Conservation (phyloP, 2,888 invertebrate species). For the Mesorhabditis belari region DNA sequence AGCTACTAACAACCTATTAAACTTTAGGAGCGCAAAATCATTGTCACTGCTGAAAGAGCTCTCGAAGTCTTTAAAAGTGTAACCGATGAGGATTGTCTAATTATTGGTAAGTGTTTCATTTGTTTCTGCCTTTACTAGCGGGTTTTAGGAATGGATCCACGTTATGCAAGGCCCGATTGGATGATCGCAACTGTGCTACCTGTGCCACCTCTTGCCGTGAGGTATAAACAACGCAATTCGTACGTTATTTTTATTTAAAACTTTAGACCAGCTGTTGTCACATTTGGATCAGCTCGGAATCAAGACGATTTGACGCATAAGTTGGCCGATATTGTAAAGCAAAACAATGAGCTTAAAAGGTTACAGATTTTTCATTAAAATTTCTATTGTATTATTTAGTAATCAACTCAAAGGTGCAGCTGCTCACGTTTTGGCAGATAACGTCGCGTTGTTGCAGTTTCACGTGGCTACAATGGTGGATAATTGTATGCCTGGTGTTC, state of each 20-base stretch:
- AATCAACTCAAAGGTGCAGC: conserved; percentile 96
- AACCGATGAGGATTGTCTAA: conserved; percentile 88
- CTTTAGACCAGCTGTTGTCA: conserved; percentile 96
- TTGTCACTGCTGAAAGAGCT: conserved; percentile 86
- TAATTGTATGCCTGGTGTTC: conserved; percentile 97
- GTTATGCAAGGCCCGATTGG: conserved; percentile 87
- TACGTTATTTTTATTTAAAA: too few species aligned
- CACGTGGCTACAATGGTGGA: conserved; percentile 96
- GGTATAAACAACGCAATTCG: too few species aligned
- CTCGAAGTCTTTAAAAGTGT: conserved; percentile 90
- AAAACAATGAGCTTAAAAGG: conserved; percentile 83
- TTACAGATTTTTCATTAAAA: conserved; percentile 3
- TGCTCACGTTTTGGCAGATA: conserved; percentile 90
- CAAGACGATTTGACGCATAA: conserved; percentile 97
- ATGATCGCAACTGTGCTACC: conserved; percentile 96
- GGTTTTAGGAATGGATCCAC: conserved; percentile 79
- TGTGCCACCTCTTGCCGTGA: conserved; percentile 88
- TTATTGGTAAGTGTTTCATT: conserved; percentile 54
- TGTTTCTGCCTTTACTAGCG: neutral
- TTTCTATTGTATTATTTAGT: conserved; percentile 52
- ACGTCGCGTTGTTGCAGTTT: conserved; percentile 93
- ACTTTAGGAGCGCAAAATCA: too few species aligned
- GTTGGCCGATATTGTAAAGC: conserved; percentile 92
- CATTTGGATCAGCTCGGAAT: conserved; percentile 97
- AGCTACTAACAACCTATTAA: conserved; percentile 2